A percentile compares a stretch with the other conserved stretches of the same genome.
Evolutionary conservation across 2,113 vertebrate genomes (phyloP).

Genomic region (Myotis brandtii): DNA sequence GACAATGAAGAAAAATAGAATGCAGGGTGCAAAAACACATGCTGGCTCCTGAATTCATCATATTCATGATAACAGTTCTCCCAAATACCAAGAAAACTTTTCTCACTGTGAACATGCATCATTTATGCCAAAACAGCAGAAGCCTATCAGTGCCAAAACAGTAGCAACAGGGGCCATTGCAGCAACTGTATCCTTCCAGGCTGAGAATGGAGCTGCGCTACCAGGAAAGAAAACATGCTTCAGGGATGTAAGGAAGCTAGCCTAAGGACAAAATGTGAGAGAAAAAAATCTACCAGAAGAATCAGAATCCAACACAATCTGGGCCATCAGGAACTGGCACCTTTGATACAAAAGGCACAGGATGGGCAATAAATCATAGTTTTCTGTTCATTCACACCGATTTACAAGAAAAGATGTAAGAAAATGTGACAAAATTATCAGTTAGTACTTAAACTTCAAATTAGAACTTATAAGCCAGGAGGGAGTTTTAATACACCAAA

Average conservation of each 20-base stretch:
- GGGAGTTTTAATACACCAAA: neutral
- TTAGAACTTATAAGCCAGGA: neutral
- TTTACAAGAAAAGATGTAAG: neutral
- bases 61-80: slow-evolving; percentile 24
- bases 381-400: slow-evolving; percentile 19
- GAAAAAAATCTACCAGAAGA: neutral
- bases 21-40: slow-evolving; percentile 12
- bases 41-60: slow-evolving; percentile 49
- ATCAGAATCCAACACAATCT: neutral
- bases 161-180: neutral
- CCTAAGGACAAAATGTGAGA: neutral
- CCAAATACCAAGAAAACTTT: slow-evolving; percentile 37
- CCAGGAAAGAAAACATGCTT: neutral
- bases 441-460: neutral
- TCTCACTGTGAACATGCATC: slow-evolving; percentile 43
- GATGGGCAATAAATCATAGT: neutral
- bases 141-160: slow-evolving; percentile 15
- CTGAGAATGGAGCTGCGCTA: neutral
- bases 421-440: neutral
- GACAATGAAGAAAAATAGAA: slow-evolving; percentile 57
- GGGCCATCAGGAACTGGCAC: neutral
- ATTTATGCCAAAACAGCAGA: slow-evolving; percentile 63
- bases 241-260: neutral
- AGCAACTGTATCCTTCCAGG: slow-evolving; percentile 10
- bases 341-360: neutral